phyloP scores from a whole-genome alignment of 2,888 invertebrate species.

The Conistra vaccinii region DNA sequence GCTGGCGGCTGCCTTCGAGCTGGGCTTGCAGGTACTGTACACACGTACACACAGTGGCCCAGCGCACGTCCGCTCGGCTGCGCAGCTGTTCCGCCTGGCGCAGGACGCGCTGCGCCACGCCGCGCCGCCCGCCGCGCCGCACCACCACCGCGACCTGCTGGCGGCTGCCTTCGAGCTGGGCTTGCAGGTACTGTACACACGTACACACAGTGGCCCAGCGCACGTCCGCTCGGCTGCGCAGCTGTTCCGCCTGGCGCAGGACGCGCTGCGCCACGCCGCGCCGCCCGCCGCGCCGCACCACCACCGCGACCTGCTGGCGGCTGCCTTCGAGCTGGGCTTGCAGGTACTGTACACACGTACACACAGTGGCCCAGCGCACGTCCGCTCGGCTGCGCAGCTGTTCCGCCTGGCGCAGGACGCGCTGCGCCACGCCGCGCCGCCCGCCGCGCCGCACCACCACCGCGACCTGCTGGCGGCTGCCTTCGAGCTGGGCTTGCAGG shows the following conservation, averaged over 20 bases:
- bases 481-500: constrained; percentile 95
- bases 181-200: constrained; percentile 88
- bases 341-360: constrained; percentile 82
- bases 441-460: constrained; percentile 94
- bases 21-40: constrained; percentile 92
- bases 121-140: constrained; percentile 94
- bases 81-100: constrained; percentile 95
- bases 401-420: constrained; percentile 96
- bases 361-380: constrained; percentile 92
- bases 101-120: constrained; percentile 96
- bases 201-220: constrained; percentile 89
- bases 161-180: constrained; percentile 96
- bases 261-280: constrained; percentile 95
- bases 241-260: constrained; percentile 96
- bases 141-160: constrained; percentile 94
- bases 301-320: constrained; percentile 94
- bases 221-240: constrained; percentile 96
- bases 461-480: constrained; percentile 94
- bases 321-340: constrained; percentile 95
- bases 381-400: constrained; percentile 95
- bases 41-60: constrained; percentile 82
- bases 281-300: constrained; percentile 94
- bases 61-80: constrained; percentile 95
- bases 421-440: constrained; percentile 95
- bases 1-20: constrained; percentile 95